These are phyloP conservation scores for Micrastur ruficollis DNA, from an alignment of 2,797 vertebrate species.

Conservation along the genomic window DNA sequence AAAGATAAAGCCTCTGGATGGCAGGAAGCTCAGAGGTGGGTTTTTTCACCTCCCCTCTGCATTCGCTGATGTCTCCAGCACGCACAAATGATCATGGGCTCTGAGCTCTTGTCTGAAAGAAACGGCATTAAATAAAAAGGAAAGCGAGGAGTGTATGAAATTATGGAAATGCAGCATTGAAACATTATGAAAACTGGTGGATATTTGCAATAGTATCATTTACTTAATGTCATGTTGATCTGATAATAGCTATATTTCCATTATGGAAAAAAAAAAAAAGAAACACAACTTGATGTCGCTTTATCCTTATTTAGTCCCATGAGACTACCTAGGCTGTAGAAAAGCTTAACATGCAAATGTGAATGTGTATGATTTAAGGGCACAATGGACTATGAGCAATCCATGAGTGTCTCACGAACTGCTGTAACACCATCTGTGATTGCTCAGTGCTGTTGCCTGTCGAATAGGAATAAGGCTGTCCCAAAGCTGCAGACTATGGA, in stretches of 20 bases:
- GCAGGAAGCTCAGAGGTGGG: not conserved
- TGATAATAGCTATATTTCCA: conserved; percentile 51
- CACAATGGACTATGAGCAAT: not conserved
- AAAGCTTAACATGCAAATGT: conserved; percentile 15
- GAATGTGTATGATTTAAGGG: not conserved
- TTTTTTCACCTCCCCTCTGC: not conserved
- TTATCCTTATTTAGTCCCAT: not conserved
- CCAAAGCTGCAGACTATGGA: not conserved
- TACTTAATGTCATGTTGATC: conserved; percentile 5
- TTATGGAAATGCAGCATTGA: not conserved
- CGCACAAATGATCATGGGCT: not conserved
- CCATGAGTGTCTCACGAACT: not conserved
- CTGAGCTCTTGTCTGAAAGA: not conserved
- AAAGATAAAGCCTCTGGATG: not conserved
- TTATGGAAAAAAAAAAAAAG: not conserved
- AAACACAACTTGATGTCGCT: not conserved
- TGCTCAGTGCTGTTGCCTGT: not conserved
- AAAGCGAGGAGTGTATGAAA: not conserved
- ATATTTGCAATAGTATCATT: conserved; percentile 37
- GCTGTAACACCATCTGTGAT: not conserved
- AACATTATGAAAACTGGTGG: not conserved
- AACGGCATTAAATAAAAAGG: not conserved
- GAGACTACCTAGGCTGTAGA: not conserved
- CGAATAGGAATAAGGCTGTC: not conserved
- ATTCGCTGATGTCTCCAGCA: not conserved